Evolutionary conservation across 2,113 vertebrate genomes (phyloP).

Genomic region (Nymphicus hollandicus): DNA sequence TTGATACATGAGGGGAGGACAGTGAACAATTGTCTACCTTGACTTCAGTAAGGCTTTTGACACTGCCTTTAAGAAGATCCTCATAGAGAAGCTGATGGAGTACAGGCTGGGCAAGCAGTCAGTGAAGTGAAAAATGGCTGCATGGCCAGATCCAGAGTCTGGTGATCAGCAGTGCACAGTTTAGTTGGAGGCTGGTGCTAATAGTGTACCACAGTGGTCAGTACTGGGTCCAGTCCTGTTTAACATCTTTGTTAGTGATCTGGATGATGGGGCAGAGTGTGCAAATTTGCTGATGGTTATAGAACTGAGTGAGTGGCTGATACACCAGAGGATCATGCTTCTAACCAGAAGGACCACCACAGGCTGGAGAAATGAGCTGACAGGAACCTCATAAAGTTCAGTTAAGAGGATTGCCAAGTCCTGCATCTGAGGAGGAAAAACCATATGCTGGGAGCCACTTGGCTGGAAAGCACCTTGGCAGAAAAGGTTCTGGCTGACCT

Average conservation of each 20-base stretch:
- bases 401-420: background rate
- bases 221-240: background rate
- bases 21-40: background rate
- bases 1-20: background rate
- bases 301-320: background rate
- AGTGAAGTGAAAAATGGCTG: background rate
- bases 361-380: background rate
- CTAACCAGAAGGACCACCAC: background rate
- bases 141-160: background rate
- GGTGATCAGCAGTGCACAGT: background rate
- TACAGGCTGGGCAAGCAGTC: background rate
- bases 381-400: background rate
- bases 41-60: background rate
- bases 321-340: background rate
- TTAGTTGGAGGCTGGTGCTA: background rate
- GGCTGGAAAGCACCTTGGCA: background rate
- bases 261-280: background rate
- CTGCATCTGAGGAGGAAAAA: background rate
- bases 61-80: background rate
- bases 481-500: background rate
- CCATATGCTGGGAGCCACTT: background rate
- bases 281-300: background rate
- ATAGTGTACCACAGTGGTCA: background rate
- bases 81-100: background rate
- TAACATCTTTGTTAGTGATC: background rate